Conservation (phyloP, 2,888 invertebrate genomes). For the Eumacrocentrus americanus region DNA sequence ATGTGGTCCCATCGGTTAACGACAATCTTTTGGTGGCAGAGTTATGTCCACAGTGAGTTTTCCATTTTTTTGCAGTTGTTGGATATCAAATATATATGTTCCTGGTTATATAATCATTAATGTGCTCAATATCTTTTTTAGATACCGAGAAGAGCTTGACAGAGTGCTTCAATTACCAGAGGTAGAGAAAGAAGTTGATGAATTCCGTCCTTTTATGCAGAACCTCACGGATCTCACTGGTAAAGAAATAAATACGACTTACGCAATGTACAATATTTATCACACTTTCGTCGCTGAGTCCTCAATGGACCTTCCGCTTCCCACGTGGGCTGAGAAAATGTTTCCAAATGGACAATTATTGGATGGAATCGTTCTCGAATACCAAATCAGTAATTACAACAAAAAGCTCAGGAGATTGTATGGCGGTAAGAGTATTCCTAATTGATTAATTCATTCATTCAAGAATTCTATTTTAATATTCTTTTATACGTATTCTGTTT, state of each 20-base stretch:
- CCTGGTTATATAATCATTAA: too few relatives aligned
- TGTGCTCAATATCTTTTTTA: slow-evolving; percentile 24
- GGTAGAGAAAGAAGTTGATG: slow-evolving; percentile 29
- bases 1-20: slow-evolving; percentile 28
- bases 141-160: slow-evolving; percentile 42
- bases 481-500: not conserved
- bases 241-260: slow-evolving; percentile 34
- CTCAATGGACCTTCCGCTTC: slow-evolving; percentile 65
- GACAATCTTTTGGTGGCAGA: slow-evolving; percentile 43
- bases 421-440: slow-evolving; percentile 59
- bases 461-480: not conserved
- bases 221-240: slow-evolving; percentile 41
- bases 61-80: too few relatives aligned
- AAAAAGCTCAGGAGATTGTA: slow-evolving; percentile 63
- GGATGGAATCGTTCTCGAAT: slow-evolving; percentile 64
- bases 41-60: slow-evolving; percentile 43
- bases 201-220: slow-evolving; percentile 37
- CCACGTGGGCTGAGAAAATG: slow-evolving; percentile 66
- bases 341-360: slow-evolving; percentile 63
- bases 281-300: slow-evolving; percentile 59
- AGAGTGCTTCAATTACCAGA: slow-evolving; percentile 34
- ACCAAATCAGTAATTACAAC: slow-evolving; percentile 66
- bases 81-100: too few relatives aligned
- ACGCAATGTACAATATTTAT: slow-evolving; percentile 44
- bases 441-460: not conserved